Evolutionary conservation across 2,888 invertebrate species (phyloP).

Genomic region (Drosophila multiciliata): DNA sequence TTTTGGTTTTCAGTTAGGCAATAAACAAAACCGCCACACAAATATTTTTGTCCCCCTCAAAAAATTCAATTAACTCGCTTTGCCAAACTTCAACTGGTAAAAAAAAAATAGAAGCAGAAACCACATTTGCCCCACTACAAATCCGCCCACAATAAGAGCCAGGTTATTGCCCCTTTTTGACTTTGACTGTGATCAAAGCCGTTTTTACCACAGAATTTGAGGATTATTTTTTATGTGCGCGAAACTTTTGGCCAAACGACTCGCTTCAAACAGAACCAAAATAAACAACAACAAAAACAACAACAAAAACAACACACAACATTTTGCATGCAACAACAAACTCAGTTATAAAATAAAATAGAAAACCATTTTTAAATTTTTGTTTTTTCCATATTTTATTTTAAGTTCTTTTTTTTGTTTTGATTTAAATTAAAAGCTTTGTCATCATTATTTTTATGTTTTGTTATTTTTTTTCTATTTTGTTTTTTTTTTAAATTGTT

Average conservation of each 20-base stretch:
- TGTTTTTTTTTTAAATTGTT: conserved; percentile 58
- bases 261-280: conserved; percentile 2
- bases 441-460: conserved; percentile 42
- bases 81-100: conserved; percentile 57
- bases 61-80: conserved; percentile 71
- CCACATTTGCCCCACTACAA: neutral
- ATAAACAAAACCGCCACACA: conserved; percentile 23
- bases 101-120: neutral
- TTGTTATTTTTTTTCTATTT: conserved; percentile 38
- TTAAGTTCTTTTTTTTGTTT: conserved; percentile 23
- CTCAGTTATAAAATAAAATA: conserved; percentile 9
- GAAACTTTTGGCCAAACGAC: conserved; percentile 34
- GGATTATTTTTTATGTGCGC: neutral
- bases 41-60: conserved; percentile 28
- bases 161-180: conserved; percentile 27
- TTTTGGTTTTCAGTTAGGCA: conserved; percentile 1
- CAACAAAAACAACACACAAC: conserved; percentile 3
- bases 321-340: conserved; percentile 71
- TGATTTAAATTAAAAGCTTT: conserved; percentile 13
- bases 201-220: neutral
- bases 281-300: neutral
- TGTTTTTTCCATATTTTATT: conserved; percentile 22
- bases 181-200: conserved; percentile 4
- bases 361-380: conserved; percentile 14
- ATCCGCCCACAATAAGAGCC: neutral